Percentiles rank a stretch among this genome's conserved stretches.
phyloP scores from a whole-genome alignment of 2,797 vertebrate genomes.

The Enteromius fasciolatus region DNA sequence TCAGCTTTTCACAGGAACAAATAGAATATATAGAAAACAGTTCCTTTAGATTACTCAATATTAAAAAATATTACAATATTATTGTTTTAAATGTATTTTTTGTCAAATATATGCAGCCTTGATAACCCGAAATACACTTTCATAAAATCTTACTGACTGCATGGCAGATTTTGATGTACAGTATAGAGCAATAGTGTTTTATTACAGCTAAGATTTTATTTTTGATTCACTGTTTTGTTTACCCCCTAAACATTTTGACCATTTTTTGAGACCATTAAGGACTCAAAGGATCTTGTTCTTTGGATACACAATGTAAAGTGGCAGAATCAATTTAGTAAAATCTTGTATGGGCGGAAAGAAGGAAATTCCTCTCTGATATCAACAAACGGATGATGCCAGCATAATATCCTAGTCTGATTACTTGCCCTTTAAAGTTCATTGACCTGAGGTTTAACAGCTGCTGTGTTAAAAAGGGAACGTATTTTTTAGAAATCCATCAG shows the following conservation, averaged over 20 bases:
- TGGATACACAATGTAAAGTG: background rate
- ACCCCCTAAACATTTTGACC: background rate
- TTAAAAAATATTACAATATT: background rate
- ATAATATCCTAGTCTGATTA: background rate
- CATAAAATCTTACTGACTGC: background rate
- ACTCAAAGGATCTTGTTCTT: background rate
- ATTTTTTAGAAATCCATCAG: background rate
- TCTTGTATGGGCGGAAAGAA: background rate
- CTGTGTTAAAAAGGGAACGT: background rate
- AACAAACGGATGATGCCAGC: background rate
- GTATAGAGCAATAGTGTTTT: background rate
- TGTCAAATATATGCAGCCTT: background rate
- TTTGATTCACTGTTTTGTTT: background rate
- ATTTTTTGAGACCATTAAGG: background rate
- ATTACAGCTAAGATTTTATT: background rate
- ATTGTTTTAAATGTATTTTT: background rate
- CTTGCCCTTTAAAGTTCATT: background rate
- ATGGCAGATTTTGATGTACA: background rate
- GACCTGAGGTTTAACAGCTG: background rate
- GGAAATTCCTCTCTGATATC: slow-evolving; percentile 3
- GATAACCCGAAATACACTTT: background rate
- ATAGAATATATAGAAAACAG: background rate
- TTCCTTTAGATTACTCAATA: background rate
- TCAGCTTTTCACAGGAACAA: background rate
- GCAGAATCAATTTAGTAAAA: background rate